Conservation (phyloP, 2,888 invertebrate species). For the Idaea biselata region DNA sequence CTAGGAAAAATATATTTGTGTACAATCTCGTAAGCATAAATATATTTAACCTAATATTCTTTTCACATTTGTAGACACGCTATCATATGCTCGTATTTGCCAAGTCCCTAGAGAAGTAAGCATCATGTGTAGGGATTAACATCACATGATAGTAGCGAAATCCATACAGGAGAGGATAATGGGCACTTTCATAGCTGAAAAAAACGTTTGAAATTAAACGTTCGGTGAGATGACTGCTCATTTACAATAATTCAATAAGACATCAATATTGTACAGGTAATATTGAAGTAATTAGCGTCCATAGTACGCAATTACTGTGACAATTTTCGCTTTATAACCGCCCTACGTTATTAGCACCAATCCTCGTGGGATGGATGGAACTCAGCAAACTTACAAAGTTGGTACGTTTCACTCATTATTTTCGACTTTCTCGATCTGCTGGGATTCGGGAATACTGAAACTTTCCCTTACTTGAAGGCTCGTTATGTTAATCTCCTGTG, state of each 20-base stretch:
- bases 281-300: background rate
- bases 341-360: slow-evolving; percentile 22
- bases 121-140: background rate
- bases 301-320: background rate
- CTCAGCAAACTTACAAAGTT: slow-evolving; percentile 43
- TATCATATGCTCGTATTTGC: background rate
- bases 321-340: background rate
- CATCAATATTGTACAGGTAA: background rate
- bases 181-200: background rate
- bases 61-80: background rate
- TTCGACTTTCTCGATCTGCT: slow-evolving; percentile 39
- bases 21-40: background rate
- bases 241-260: background rate
- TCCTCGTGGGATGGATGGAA: slow-evolving; percentile 35
- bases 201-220: background rate
- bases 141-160: background rate
- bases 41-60: background rate
- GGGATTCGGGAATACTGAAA: slow-evolving; percentile 47
- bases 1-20: background rate
- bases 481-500: slow-evolving; percentile 54
- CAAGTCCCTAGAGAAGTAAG: background rate
- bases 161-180: background rate
- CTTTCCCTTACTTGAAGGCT: slow-evolving; percentile 57
- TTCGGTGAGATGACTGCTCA: background rate
- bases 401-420: slow-evolving; percentile 53